Evolutionary conservation across 2,888 invertebrate species (phyloP).

Genomic region (Sinodicranocentrus sp.): DNA sequence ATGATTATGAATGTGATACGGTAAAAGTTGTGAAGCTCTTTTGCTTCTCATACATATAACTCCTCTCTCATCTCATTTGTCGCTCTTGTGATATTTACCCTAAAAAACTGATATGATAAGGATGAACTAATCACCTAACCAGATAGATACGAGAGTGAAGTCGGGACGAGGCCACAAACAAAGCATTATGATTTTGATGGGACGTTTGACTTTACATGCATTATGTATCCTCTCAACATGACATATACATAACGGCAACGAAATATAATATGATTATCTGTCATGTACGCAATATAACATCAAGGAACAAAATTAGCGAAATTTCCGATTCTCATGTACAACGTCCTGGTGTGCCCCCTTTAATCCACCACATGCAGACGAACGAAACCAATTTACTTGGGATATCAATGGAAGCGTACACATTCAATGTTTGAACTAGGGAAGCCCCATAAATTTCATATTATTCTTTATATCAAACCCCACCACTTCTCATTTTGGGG

Average conservation of each 20-base stretch:
- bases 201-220: slow-evolving; percentile 65
- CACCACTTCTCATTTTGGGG: too few relatives aligned
- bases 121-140: slow-evolving; percentile 69
- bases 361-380: slow-evolving; percentile 9
- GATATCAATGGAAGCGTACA: not conserved
- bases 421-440: slow-evolving; percentile 3
- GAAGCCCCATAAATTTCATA: slow-evolving; percentile 7
- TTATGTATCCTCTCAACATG: slow-evolving; percentile 58
- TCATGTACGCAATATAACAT: slow-evolving; percentile 62
- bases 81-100: slow-evolving; percentile 65
- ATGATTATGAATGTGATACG: too few relatives aligned
- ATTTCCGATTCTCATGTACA: slow-evolving; percentile 48
- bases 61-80: slow-evolving; percentile 65
- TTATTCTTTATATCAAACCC: slow-evolving; percentile 17
- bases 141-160: slow-evolving; percentile 48
- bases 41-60: not conserved
- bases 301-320: slow-evolving; percentile 66
- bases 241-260: slow-evolving; percentile 67
- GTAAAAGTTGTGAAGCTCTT: not conserved
- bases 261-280: slow-evolving; percentile 69
- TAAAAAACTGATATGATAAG: slow-evolving; percentile 69
- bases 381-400: not conserved
- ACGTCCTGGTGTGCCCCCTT: slow-evolving; percentile 39
- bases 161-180: slow-evolving; percentile 68
- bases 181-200: slow-evolving; percentile 63